A percentile compares a stretch with the other conserved stretches of the same genome.
Evolutionary conservation across 2,113 vertebrate species (phyloP).

Genomic region (Tachycineta bicolor): DNA sequence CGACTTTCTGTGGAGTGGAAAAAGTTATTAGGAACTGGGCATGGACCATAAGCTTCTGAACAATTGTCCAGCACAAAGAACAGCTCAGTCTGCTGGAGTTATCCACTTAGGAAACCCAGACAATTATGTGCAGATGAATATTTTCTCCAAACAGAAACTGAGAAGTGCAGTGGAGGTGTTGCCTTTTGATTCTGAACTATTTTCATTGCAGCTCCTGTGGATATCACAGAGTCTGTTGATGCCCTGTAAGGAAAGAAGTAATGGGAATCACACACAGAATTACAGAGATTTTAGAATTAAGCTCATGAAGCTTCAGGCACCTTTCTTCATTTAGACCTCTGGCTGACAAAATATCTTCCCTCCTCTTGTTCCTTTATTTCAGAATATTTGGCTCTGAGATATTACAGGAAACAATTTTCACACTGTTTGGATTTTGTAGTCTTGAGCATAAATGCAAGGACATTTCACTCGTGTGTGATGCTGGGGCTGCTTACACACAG

Average conservation of each 20-base stretch:
- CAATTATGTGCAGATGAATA: background rate
- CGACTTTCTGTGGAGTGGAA: background rate
- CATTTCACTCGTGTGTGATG: background rate
- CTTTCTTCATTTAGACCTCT: background rate
- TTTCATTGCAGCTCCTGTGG: background rate
- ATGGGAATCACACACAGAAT: background rate
- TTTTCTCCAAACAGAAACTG: background rate
- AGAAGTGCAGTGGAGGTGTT: background rate
- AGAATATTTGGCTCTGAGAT: background rate
- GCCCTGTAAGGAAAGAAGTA: background rate
- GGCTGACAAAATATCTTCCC: background rate
- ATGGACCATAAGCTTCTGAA: conserved; percentile 32
- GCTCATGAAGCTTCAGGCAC: background rate
- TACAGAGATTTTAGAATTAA: background rate
- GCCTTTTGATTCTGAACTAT: background rate
- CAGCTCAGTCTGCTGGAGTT: background rate
- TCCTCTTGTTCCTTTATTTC: background rate
- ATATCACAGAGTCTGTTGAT: background rate
- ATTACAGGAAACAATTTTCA: background rate
- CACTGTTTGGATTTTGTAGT: background rate
- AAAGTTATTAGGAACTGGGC: conserved; percentile 7
- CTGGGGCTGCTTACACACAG: background rate
- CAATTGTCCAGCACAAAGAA: background rate
- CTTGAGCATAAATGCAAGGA: background rate
- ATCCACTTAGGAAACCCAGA: background rate